Percentiles rank a stretch among this genome's conserved stretches.
Evolutionary conservation across 2,113 vertebrate genomes (phyloP).

Genomic region (Notothenia rossii): DNA sequence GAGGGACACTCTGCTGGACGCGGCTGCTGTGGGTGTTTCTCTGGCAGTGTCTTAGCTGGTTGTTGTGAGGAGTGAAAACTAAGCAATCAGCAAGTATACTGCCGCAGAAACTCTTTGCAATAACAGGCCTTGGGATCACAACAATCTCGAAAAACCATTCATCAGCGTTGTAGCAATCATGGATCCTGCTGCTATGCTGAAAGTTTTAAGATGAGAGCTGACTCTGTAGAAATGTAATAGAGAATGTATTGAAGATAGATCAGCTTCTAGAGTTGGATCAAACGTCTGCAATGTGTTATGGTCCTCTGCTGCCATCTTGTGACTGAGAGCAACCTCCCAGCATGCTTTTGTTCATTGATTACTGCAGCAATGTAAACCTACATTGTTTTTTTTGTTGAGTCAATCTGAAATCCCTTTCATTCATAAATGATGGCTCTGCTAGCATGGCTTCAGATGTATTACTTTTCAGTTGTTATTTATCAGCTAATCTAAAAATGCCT

Average conservation of each 20-base stretch:
- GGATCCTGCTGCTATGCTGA: conserved; percentile 25
- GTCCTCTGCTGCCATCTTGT: conserved; percentile 78
- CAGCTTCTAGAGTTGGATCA: conserved; percentile 24
- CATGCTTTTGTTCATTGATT: conserved; percentile 39
- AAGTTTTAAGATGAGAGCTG: conserved; percentile 40
- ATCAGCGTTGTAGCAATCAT: neutral
- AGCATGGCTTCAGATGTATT: neutral
- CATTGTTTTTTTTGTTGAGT: neutral
- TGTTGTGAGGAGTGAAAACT: conserved; percentile 95
- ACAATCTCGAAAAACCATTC: neutral
- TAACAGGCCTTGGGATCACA: conserved; percentile 73
- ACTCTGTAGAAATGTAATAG: conserved; percentile 10
- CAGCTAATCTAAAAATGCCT: conserved; percentile 1
- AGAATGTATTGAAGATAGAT: conserved; percentile 25
- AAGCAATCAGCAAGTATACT: conserved; percentile 99
- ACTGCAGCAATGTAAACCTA: conserved; percentile 39
- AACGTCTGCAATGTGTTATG: conserved; percentile 16
- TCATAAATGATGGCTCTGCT: neutral
- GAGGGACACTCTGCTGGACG: conserved; percentile 27
- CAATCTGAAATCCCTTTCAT: neutral
- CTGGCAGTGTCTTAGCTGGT: conserved; percentile 99
- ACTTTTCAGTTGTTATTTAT: conserved; percentile 27
- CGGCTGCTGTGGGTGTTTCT: conserved; percentile 98
- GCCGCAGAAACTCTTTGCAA: conserved; percentile 98
- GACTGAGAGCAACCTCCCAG: conserved; percentile 40